phyloP scores from a whole-genome alignment of 2,113 vertebrate genomes.

The Haemorhous mexicanus region DNA sequence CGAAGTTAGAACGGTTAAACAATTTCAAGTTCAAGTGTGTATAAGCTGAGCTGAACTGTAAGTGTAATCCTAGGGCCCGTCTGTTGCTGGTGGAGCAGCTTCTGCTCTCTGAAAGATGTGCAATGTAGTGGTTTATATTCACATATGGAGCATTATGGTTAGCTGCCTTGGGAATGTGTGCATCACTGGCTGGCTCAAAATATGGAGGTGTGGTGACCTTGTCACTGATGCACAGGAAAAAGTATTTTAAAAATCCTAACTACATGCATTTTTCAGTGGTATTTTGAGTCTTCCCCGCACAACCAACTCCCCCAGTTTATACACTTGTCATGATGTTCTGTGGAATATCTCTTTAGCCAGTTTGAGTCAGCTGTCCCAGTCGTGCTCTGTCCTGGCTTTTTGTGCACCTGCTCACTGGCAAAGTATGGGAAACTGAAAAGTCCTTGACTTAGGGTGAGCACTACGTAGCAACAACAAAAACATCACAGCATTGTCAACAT shows the following conservation, averaged over 20 bases:
- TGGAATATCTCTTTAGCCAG: background rate
- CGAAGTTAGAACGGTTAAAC: background rate
- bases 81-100: background rate
- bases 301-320: background rate
- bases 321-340: background rate
- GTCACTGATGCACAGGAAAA: background rate
- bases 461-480: background rate
- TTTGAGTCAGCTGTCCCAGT: background rate
- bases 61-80: background rate
- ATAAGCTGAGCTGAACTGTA: background rate
- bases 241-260: background rate
- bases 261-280: background rate
- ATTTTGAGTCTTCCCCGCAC: background rate
- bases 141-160: background rate
- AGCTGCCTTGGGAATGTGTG: background rate
- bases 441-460: background rate
- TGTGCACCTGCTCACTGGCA: background rate
- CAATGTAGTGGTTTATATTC: background rate
- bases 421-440: background rate
- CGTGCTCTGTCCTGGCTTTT: background rate
- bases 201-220: background rate
- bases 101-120: background rate
- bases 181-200: background rate
- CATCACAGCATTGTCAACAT: background rate
- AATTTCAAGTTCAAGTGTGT: background rate